Conservation (phyloP, 1,140 invertebrate species). For the Micrasema minimum region DNA sequence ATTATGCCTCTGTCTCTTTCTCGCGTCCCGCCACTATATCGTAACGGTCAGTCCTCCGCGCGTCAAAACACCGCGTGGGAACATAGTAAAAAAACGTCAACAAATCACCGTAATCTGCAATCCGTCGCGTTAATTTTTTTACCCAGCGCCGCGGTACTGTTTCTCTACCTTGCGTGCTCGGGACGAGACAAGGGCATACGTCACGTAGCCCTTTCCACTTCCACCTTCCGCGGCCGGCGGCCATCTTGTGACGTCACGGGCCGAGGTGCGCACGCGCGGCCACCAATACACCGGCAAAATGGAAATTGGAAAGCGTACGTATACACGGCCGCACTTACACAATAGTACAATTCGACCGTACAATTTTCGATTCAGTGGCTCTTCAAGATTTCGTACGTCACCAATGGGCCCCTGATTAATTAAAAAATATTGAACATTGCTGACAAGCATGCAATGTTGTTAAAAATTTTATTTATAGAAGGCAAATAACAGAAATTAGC, state of each 20-base stretch:
- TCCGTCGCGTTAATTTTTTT: conserved; percentile 3
- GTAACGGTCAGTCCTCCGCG: conserved; percentile 6
- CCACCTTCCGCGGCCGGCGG: conserved; percentile 22
- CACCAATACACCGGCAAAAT: neutral
- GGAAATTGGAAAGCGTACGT: conserved; percentile 7
- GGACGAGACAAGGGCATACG: conserved; percentile 30
- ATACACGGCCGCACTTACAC: neutral
- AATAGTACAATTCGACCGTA: conserved; percentile 24
- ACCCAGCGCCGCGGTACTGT: neutral
- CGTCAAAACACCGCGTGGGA: neutral
- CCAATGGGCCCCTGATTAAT: too few relatives aligned
- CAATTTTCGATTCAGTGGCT: conserved; percentile 4
- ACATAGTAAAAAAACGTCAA: conserved; percentile 6
- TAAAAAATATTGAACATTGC: too few relatives aligned
- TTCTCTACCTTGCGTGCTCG: neutral
- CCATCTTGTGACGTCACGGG: conserved; percentile 32
- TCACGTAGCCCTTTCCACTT: conserved; percentile 29
- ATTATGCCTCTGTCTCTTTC: conserved; percentile 14
- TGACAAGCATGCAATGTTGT: too few relatives aligned
- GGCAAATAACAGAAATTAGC: too few relatives aligned
- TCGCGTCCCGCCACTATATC: conserved; percentile 28
- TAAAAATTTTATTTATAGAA: too few relatives aligned
- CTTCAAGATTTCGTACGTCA: conserved; percentile 7
- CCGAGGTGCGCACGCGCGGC: conserved; percentile 10
- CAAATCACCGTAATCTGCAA: neutral